A percentile compares a stretch with the other conserved stretches of the same genome.
These are phyloP conservation scores for Anas platyrhynchos DNA, from an alignment of 2,113 vertebrate genomes.

Conservation along the genomic window DNA sequence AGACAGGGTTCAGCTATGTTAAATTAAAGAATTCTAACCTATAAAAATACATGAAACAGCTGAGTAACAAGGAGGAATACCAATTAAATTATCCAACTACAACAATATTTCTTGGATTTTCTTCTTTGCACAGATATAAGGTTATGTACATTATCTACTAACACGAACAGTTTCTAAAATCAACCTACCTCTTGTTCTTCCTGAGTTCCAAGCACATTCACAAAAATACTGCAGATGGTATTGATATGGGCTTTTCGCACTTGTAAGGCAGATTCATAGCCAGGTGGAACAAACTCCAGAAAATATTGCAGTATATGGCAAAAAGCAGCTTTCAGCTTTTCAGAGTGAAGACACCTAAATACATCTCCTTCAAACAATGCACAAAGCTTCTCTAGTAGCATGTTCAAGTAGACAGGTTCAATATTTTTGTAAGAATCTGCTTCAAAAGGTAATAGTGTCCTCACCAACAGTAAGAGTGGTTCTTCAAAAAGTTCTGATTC, in stretches of 20 bases:
- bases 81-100: background rate
- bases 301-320: conserved; percentile 88
- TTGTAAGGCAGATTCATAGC: conserved; percentile 82
- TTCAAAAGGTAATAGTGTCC: conserved; percentile 80
- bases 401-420: conserved; percentile 87
- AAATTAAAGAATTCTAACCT: background rate
- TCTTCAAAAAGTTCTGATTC: conserved; percentile 77
- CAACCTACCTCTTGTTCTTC: conserved; percentile 81
- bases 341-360: conserved; percentile 71
- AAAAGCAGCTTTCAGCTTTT: conserved; percentile 82
- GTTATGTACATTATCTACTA: background rate
- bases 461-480: conserved; percentile 83
- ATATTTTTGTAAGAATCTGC: conserved; percentile 74
- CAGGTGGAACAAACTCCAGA: conserved; percentile 81
- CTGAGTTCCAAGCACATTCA: conserved; percentile 82
- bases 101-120: background rate
- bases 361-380: conserved; percentile 78
- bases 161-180: background rate
- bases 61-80: background rate
- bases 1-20: background rate
- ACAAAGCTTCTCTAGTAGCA: conserved; percentile 87
- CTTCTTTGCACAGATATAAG: background rate
- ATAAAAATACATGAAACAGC: background rate
- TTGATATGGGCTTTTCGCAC: conserved; percentile 80
- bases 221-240: conserved; percentile 82